Conservation (phyloP, 2,113 vertebrate species). For the Antidorcas marsupialis region DNA sequence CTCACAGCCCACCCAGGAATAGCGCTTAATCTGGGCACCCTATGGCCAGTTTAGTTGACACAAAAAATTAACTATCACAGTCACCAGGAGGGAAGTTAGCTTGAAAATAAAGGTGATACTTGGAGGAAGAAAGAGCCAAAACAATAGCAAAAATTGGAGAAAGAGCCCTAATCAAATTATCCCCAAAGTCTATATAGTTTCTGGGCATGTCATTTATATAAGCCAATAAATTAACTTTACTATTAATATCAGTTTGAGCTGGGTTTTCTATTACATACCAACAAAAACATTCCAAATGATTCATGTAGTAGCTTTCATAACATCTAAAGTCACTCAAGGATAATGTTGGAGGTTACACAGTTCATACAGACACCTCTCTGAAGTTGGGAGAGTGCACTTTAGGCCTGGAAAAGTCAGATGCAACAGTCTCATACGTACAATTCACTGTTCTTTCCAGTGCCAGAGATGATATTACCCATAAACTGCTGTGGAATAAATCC, state of each 20-base stretch:
- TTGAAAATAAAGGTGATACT: constrained; percentile 1
- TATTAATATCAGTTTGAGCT: background rate
- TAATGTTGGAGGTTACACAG: background rate
- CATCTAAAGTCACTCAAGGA: background rate
- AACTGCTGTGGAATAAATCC: background rate
- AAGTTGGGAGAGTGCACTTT: background rate
- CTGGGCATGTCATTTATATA: background rate
- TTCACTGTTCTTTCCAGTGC: background rate
- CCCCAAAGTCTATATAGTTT: background rate
- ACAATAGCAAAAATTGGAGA: background rate
- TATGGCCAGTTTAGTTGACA: background rate
- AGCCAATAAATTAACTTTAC: background rate
- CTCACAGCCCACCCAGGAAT: background rate
- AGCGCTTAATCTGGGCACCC: background rate
- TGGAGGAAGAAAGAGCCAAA: background rate
- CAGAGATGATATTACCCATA: background rate
- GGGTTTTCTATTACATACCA: background rate
- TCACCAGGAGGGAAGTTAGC: background rate
- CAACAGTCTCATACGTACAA: background rate
- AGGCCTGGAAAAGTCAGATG: background rate
- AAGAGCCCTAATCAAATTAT: background rate
- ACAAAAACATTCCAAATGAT: background rate
- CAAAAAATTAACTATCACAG: background rate
- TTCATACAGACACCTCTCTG: background rate
- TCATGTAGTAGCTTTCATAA: background rate